Evolutionary conservation across 1,140 invertebrate genomes (phyloP).

Genomic region (Formica selysi): DNA sequence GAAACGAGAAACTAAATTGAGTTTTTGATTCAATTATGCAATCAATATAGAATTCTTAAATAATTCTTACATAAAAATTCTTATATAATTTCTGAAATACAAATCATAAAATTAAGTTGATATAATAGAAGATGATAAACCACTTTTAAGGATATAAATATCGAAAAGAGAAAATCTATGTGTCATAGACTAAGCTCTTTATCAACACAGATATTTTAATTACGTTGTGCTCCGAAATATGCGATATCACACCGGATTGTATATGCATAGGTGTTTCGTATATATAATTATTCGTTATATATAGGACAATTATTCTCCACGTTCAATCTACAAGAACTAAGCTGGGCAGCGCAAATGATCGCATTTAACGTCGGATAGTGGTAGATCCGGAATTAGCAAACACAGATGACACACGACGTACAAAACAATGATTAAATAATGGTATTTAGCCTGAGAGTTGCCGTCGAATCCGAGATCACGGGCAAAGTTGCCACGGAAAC

Average conservation of each 20-base stretch:
- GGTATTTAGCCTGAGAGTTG: not conserved
- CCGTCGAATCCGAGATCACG: conserved; percentile 49
- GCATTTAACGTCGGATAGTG: not conserved
- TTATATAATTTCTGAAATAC: not conserved
- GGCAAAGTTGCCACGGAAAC: conserved; percentile 50
- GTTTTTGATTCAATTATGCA: not conserved
- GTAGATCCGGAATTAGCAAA: not conserved
- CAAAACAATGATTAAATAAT: conserved; percentile 52
- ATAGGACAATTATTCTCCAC: not conserved
- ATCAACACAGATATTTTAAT: not conserved
- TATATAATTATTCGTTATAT: not conserved
- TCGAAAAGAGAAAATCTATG: not conserved
- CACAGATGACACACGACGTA: conserved; percentile 11
- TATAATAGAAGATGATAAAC: not conserved
- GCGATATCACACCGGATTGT: not conserved
- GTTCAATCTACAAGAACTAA: not conserved
- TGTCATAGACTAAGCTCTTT: not conserved
- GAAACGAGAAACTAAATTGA: not conserved
- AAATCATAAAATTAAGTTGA: not conserved
- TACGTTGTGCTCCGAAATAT: not conserved
- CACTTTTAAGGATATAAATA: not conserved
- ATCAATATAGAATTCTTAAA: not conserved
- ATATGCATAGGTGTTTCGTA: not conserved
- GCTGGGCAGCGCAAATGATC: not conserved
- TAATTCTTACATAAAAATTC: not conserved